Conservation (phyloP, 2,113 vertebrate species). For the Ammodytes dubius region DNA sequence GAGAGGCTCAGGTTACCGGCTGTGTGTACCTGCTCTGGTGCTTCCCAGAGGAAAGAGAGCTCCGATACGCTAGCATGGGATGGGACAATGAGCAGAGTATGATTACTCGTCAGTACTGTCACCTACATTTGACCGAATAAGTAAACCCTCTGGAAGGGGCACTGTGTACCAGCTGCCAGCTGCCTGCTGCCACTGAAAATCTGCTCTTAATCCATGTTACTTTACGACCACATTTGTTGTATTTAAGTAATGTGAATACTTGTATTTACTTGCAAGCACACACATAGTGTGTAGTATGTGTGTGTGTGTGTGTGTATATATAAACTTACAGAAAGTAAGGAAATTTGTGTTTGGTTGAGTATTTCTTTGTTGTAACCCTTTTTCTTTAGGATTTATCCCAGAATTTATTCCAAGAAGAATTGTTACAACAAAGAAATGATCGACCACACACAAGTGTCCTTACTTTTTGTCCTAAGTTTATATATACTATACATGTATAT, state of each 20-base stretch:
- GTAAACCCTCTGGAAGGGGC: slow-evolving; percentile 35
- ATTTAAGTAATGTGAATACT: neutral
- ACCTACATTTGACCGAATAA: slow-evolving; percentile 72
- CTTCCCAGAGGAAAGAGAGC: slow-evolving; percentile 73
- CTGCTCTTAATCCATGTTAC: neutral
- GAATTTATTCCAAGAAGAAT: no score
- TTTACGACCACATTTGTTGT: neutral
- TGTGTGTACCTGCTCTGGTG: slow-evolving; percentile 55
- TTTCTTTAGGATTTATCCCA: no score
- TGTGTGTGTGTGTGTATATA: no score
- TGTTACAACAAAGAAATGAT: no score
- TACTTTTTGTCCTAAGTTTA: no score
- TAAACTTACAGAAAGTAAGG: no score
- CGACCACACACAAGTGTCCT: no score
- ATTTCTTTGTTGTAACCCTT: no score
- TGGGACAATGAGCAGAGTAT: slow-evolving; percentile 77
- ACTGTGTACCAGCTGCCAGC: slow-evolving; percentile 64
- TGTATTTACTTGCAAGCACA: neutral
- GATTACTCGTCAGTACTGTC: slow-evolving; percentile 80
- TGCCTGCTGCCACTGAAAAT: slow-evolving; percentile 7
- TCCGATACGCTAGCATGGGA: slow-evolving; percentile 62
- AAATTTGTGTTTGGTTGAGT: no score
- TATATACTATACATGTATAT: no score
- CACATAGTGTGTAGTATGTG: neutral
- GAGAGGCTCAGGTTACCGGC: slow-evolving; percentile 71